Base-by-base conservation (phyloP, 2,113 vertebrate species). In the Gavia stellata region DNA sequence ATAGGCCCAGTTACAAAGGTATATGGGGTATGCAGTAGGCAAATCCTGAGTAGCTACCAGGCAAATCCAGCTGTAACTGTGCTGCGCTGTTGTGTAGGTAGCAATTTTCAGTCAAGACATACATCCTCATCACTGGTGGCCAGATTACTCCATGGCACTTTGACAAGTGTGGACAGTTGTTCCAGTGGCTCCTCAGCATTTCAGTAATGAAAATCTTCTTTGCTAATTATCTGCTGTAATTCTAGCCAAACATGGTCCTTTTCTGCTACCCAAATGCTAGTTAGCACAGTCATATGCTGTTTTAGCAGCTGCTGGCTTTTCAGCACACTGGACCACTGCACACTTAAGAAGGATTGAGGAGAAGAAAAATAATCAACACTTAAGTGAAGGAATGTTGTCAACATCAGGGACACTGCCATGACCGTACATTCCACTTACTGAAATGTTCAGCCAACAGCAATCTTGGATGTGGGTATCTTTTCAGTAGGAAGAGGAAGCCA, bases 21-120 rank as follows among this genome's bases (percentile, higher is more conserved):
- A 16, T 5, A n/a, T 2, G 5, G 23, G 25, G 19, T 21, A 58
- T 0, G 3, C 3, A 52, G 59, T 25, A 63, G 52, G 49, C 34
- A 87, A 86, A 45, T 23, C 45, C 36, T 9, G 18, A 45, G 58
- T 6, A 81, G 47, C 17, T 67, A 45, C 36, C 3, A 4, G 33
- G n/a, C 59, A 81, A 78, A 63, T 12, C 23, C 47, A 58, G 44
- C 28, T 7, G 10, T 25, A 72, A 67, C 23, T 62, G 65, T 17
- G 18, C 36, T 9, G 52, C 1, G 0, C 17, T 56, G 23, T 31
- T 5, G 33, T 5, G 49, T 3, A 52, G 28, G n/a, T 38, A 28
- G 38, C 7, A 28, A 24, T 33, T 68, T 62, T 33, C 55, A 63
- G 59, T n/a, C 17, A 33, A 72, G 58, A 38, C 28, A n/a, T 45